Conservation (phyloP, 92 coral and sea anemone species). For the Epizoanthus ramosus region DNA sequence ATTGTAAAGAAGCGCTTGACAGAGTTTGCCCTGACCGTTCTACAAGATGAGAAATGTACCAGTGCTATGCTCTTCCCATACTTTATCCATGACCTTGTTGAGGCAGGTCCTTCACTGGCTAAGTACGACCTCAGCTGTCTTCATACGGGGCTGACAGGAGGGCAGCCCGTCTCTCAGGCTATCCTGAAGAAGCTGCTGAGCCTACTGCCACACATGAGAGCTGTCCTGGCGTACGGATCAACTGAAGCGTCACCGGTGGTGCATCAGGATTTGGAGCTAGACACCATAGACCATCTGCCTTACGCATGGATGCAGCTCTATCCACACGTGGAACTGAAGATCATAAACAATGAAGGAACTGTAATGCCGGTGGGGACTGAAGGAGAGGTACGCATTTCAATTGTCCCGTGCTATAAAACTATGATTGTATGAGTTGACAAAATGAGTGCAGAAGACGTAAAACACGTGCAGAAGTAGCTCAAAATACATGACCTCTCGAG, state of each 20-base stretch:
- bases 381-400: slow-evolving; percentile 12
- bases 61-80: background rate
- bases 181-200: background rate
- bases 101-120: background rate
- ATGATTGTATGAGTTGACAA: no score
- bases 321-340: slow-evolving; percentile 18
- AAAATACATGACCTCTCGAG: no score
- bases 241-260: slow-evolving; percentile 3
- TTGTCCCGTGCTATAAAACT: no score
- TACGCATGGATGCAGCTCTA: slow-evolving; percentile 13
- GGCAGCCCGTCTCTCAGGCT: background rate
- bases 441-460: no score
- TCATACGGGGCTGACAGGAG: background rate
- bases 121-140: slow-evolving; percentile 13
- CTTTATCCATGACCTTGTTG: background rate
- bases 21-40: slow-evolving; percentile 20
- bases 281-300: background rate
- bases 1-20: slow-evolving; percentile 5
- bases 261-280: background rate
- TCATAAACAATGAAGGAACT: background rate
- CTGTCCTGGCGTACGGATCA: background rate
- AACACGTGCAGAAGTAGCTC: no score
- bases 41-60: slow-evolving; percentile 32
- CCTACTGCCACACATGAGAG: background rate
- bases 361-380: background rate